These are phyloP conservation scores for Melolontha melolontha DNA, from an alignment of 2,888 invertebrate species.

Conservation along the genomic window DNA sequence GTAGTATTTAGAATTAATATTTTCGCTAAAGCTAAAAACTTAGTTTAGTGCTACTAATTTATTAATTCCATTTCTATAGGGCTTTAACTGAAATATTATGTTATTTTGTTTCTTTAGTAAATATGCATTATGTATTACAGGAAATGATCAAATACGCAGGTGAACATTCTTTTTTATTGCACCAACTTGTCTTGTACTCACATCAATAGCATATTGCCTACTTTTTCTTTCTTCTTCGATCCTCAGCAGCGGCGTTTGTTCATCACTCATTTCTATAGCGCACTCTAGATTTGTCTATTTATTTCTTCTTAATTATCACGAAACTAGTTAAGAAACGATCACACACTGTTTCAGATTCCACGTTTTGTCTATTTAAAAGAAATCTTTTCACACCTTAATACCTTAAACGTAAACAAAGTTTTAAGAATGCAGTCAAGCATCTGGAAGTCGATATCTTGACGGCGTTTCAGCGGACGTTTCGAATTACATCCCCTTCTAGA, in stretches of 20 bases:
- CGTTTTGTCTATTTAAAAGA: conserved; percentile 5
- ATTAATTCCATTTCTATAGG: no score
- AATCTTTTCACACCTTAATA: conserved; percentile 20
- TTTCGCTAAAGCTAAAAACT: no score
- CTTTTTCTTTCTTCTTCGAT: conserved; percentile 38
- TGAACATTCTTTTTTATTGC: neutral
- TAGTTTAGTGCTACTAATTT: no score
- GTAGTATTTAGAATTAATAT: no score
- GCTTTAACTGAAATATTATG: no score
- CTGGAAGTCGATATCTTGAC: conserved; percentile 43
- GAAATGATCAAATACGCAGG: no score
- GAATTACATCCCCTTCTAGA: conserved; percentile 42
- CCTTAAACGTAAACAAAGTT: conserved; percentile 42
- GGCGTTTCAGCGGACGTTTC: conserved; percentile 41
- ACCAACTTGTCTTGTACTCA: conserved; percentile 25
- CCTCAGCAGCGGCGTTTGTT: conserved; percentile 40
- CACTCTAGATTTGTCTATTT: conserved; percentile 3
- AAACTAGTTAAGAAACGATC: conserved; percentile 13
- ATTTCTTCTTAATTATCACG: conserved; percentile 3
- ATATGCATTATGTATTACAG: no score
- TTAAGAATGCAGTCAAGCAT: conserved; percentile 39
- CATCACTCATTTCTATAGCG: conserved; percentile 41
- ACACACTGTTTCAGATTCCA: neutral
- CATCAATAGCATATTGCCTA: conserved; percentile 27
- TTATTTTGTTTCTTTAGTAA: no score